phyloP scores from a whole-genome alignment of 2,113 vertebrate species.

The Planiliza haematocheilus region DNA sequence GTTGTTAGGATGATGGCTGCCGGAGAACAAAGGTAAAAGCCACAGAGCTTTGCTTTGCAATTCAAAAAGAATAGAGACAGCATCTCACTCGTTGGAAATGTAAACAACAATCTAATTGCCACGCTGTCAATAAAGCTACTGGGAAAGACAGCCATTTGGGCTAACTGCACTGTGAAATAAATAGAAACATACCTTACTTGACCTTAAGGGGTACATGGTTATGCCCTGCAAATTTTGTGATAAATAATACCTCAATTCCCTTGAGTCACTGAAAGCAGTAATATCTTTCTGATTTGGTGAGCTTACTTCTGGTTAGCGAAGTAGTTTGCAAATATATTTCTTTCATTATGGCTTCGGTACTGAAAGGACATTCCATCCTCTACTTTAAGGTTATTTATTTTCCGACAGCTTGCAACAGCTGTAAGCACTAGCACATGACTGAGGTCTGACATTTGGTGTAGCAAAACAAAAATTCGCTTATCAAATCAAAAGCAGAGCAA shows the following conservation, averaged over 20 bases:
- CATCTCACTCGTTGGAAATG: slow-evolving; percentile 47
- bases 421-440: slow-evolving; percentile 21
- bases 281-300: neutral
- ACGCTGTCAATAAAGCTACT: slow-evolving; percentile 46
- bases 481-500: slow-evolving; percentile 40
- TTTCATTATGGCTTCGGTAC: slow-evolving; percentile 1
- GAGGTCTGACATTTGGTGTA: slow-evolving; percentile 49
- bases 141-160: slow-evolving; percentile 24
- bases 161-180: neutral
- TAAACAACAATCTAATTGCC: slow-evolving; percentile 56
- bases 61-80: slow-evolving; percentile 31
- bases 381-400: slow-evolving; percentile 47
- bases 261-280: neutral
- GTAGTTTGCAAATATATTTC: slow-evolving; percentile 3
- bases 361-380: neutral
- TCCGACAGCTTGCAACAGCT: slow-evolving; percentile 22
- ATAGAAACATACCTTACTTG: neutral
- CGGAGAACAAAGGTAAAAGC: slow-evolving; percentile 31
- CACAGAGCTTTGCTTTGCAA: slow-evolving; percentile 26
- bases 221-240: neutral
- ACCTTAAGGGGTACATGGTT: slow-evolving; percentile 6
- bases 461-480: slow-evolving; percentile 53
- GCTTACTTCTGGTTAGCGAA: slow-evolving; percentile 6
- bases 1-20: slow-evolving; percentile 31
- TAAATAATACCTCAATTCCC: neutral